phyloP scores from a whole-genome alignment of 2,113 vertebrate species.

The Ciconia boyciana region DNA sequence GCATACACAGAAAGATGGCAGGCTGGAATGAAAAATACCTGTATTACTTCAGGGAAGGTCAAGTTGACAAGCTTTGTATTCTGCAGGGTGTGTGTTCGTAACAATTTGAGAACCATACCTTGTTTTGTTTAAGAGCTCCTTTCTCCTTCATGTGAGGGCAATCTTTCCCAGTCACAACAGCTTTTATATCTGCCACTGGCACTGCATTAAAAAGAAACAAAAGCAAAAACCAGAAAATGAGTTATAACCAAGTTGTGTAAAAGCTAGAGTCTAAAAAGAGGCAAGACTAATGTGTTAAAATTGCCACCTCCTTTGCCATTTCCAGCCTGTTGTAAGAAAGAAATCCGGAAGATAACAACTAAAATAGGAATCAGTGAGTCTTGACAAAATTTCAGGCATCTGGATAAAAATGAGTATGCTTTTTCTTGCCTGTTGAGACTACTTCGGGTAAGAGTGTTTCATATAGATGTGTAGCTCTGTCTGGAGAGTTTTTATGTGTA shows the following conservation, averaged over 20 bases:
- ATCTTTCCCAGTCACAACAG: constrained; percentile 97
- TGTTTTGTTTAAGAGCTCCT: constrained; percentile 98
- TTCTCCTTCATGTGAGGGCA: constrained; percentile 99
- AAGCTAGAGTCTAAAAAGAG: not conserved
- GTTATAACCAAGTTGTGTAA: not conserved
- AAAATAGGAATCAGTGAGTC: not conserved
- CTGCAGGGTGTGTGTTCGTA: not conserved
- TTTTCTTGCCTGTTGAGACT: not conserved
- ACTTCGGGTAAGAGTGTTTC: not conserved
- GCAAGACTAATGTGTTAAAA: not conserved
- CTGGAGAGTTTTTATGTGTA: not conserved
- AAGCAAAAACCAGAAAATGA: constrained; percentile 15
- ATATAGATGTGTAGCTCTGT: not conserved
- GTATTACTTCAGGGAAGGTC: not conserved
- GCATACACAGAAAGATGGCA: not conserved
- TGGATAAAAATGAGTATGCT: not conserved
- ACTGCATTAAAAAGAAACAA: constrained; percentile 77
- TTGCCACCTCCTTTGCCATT: not conserved
- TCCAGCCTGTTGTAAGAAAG: not conserved
- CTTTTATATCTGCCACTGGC: constrained; percentile 98
- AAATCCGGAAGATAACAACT: not conserved
- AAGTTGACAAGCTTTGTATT: not conserved
- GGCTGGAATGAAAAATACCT: not conserved
- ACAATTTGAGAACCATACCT: constrained; percentile 76
- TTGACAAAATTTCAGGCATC: not conserved